Conservation (phyloP, 2,113 vertebrate genomes). For the Trichomycterus rosablanca region DNA sequence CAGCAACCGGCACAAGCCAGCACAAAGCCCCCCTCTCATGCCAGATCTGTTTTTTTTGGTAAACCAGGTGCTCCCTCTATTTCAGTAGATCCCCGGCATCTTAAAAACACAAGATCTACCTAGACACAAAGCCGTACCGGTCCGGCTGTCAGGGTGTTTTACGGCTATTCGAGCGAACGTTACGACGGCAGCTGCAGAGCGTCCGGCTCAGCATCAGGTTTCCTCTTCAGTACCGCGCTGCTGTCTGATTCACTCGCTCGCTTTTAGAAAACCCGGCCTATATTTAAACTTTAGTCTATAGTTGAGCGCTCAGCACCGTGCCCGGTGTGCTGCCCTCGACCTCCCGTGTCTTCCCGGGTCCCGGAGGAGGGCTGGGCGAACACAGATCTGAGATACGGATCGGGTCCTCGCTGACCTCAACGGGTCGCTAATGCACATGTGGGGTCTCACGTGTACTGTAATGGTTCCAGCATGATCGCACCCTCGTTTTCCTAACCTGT, state of each 20-base stretch:
- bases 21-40: slow-evolving; percentile 30
- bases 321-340: slow-evolving; percentile 46
- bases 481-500: no score
- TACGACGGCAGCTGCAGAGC: slow-evolving; percentile 80
- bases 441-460: no score
- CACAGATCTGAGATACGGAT: no score
- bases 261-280: slow-evolving; percentile 89
- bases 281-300: no score
- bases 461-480: no score
- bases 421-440: no score
- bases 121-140: slow-evolving; percentile 39
- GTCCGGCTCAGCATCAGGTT: slow-evolving; percentile 75
- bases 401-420: no score
- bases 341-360: no score
- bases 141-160: slow-evolving; percentile 74
- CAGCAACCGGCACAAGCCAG: slow-evolving; percentile 50
- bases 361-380: no score
- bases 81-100: slow-evolving; percentile 61
- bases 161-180: slow-evolving; percentile 74
- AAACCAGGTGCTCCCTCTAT: slow-evolving; percentile 71
- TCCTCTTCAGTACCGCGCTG: slow-evolving; percentile 70
- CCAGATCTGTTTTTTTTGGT: slow-evolving; percentile 53
- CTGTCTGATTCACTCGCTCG: slow-evolving; percentile 82
- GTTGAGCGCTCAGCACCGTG: slow-evolving; percentile 74
- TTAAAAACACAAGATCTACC: slow-evolving; percentile 56